phyloP scores from a whole-genome alignment of 2,113 vertebrate species.

The Ciconia stormi region DNA sequence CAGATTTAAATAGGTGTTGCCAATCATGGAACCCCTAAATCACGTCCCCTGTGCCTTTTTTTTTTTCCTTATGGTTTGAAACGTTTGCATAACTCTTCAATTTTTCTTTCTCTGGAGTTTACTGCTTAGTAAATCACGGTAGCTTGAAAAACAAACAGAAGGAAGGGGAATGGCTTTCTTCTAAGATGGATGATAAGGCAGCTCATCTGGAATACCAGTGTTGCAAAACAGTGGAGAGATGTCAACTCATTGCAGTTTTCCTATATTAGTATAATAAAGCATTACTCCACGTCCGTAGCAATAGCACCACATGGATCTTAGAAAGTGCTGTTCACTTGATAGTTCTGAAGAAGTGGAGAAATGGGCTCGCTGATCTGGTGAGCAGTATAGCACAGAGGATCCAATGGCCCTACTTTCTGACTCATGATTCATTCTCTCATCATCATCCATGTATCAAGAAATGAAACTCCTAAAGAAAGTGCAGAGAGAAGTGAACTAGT shows the following conservation, averaged over 20 bases:
- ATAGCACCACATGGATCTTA: not conserved
- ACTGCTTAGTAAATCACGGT: not conserved
- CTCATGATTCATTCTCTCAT: not conserved
- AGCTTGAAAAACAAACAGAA: not conserved
- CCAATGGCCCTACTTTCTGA: not conserved
- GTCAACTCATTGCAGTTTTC: not conserved
- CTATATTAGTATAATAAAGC: not conserved
- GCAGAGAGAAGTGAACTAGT: not conserved
- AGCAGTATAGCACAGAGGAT: not conserved
- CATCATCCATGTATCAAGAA: not conserved
- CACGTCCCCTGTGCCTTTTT: not conserved
- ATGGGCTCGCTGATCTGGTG: not conserved
- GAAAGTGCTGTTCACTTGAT: not conserved
- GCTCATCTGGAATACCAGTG: not conserved
- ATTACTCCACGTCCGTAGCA: not conserved
- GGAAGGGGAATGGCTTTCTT: not conserved
- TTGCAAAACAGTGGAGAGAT: not conserved
- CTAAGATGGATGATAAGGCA: not conserved
- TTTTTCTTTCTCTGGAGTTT: not conserved
- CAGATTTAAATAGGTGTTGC: not conserved
- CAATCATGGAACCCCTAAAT: not conserved
- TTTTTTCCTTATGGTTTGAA: not conserved
- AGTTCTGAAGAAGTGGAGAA: not conserved
- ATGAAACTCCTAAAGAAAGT: not conserved
- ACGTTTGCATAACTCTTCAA: not conserved